phyloP scores from a whole-genome alignment of 2,113 vertebrate species.

The Corythoichthys haematopterus region DNA sequence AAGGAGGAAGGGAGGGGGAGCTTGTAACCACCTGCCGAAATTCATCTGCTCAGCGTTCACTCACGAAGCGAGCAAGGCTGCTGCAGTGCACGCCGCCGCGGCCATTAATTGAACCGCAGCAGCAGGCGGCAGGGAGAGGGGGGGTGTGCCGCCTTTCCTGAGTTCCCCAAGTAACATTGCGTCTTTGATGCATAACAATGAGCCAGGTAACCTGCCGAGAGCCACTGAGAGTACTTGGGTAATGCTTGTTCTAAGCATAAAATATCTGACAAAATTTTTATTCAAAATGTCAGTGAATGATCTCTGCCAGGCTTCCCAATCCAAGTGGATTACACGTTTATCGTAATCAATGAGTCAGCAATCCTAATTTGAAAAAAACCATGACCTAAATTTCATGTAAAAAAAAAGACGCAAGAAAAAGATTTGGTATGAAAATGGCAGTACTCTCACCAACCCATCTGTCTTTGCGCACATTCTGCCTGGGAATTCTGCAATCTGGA shows the following conservation, averaged over 20 bases:
- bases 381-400: not conserved
- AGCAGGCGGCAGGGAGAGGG: conserved; percentile 14
- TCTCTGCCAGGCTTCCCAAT: no score
- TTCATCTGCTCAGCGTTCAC: conserved; percentile 50
- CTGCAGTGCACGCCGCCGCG: conserved; percentile 20
- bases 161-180: not conserved
- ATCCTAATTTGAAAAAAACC: not conserved
- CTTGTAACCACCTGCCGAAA: conserved; percentile 50
- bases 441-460: not conserved
- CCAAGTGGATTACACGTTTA: no score
- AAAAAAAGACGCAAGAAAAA: not conserved
- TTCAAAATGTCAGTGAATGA: no score
- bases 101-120: conserved; percentile 51
- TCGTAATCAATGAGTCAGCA: not conserved
- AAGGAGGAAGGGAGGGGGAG: conserved; percentile 8
- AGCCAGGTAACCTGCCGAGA: not conserved
- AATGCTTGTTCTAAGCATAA: not conserved
- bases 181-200: conserved; percentile 34
- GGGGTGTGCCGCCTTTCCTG: not conserved
- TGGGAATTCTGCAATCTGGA: conserved; percentile 13
- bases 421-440: not conserved
- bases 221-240: not conserved
- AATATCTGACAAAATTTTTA: no score
- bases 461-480: conserved; percentile 24
- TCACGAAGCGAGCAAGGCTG: conserved; percentile 18